phyloP scores from a whole-genome alignment of 2,888 invertebrate species.

The Aphelenchoides bicaudatus region DNA sequence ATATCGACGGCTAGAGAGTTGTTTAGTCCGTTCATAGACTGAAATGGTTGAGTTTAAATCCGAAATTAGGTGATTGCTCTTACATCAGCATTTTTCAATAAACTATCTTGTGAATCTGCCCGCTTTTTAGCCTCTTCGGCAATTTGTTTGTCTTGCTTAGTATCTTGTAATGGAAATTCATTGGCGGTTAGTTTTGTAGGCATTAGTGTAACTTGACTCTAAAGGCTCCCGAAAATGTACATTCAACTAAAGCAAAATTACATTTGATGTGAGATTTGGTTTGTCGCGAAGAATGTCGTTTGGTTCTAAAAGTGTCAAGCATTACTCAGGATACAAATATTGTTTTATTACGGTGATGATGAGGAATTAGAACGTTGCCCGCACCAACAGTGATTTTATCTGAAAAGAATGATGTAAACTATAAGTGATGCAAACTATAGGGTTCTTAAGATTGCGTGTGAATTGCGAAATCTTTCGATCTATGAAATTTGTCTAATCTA shows the following conservation, averaged over 20 bases:
- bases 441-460: no score
- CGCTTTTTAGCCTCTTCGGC: slow-evolving; percentile 14
- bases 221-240: slow-evolving; percentile 3
- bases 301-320: no score
- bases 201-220: slow-evolving; percentile 18
- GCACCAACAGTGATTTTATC: slow-evolving; percentile 27
- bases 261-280: neutral
- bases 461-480: no score
- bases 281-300: slow-evolving; percentile 3
- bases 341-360: no score
- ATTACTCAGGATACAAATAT: no score
- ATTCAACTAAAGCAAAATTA: neutral
- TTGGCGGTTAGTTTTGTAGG: slow-evolving; percentile 23
- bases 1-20: slow-evolving; percentile 46
- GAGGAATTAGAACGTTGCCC: slow-evolving; percentile 9
- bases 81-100: slow-evolving; percentile 17
- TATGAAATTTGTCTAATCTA: no score
- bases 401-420: slow-evolving; percentile 1
- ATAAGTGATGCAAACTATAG: neutral
- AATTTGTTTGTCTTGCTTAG: no score
- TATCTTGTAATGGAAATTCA: slow-evolving; percentile 15
- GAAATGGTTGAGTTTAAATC: neutral
- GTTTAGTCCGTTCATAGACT: slow-evolving; percentile 10
- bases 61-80: neutral
- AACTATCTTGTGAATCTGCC: slow-evolving; percentile 13